Evolutionary conservation across 2,888 invertebrate species (phyloP).

Genomic region (Subacronicta megacephala): DNA sequence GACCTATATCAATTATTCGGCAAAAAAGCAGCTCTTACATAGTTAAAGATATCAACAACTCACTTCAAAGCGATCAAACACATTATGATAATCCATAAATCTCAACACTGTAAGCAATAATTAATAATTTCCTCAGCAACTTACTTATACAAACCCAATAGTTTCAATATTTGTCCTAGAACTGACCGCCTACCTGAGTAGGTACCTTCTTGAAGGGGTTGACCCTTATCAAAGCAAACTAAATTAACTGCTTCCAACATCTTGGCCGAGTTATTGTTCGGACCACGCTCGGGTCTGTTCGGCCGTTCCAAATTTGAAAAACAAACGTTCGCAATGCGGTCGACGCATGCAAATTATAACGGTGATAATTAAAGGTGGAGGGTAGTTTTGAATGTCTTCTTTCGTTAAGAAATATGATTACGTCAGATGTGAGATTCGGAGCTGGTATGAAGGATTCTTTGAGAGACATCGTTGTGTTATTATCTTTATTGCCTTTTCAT

Average conservation of each 20-base stretch:
- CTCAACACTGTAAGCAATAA: conserved; percentile 55
- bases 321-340: conserved; percentile 75
- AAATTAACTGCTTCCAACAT: conserved; percentile 88
- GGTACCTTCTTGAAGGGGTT: conserved; percentile 73
- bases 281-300: conserved; percentile 57
- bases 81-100: conserved; percentile 36
- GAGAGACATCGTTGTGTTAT: no score
- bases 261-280: conserved; percentile 87
- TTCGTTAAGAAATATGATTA: conserved; percentile 17
- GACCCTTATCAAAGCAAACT: conserved; percentile 88
- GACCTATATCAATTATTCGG: no score
- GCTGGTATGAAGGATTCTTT: background rate
- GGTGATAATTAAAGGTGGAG: conserved; percentile 68
- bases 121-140: conserved; percentile 60
- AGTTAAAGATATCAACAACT: background rate
- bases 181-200: conserved; percentile 82
- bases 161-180: conserved; percentile 79
- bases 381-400: conserved; percentile 26
- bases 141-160: conserved; percentile 64
- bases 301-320: conserved; percentile 80
- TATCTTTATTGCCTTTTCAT: no score
- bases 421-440: conserved; percentile 28
- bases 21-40: no score
- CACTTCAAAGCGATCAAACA: background rate
- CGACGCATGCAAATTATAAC: conserved; percentile 66